Evolutionary conservation across 1,140 invertebrate species (phyloP).

Genomic region (Gonioctena quinquepunctata): DNA sequence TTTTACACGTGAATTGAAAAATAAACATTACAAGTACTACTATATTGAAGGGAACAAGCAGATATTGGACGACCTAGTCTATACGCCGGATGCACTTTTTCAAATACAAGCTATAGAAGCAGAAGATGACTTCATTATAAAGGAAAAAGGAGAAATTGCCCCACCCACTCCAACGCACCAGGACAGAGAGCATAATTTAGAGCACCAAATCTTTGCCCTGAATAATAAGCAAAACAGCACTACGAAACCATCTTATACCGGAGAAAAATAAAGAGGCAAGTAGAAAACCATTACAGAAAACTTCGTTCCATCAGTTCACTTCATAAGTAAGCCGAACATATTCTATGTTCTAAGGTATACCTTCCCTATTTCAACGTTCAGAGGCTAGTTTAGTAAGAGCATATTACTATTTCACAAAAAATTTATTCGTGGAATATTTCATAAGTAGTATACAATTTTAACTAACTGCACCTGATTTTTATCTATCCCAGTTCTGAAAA

Average conservation of each 20-base stretch:
- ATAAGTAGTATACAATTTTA: too few relatives aligned
- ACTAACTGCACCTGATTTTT: too few relatives aligned
- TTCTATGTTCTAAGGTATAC: too few relatives aligned
- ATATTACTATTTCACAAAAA: too few relatives aligned
- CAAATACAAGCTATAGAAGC: neutral
- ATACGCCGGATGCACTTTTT: neutral
- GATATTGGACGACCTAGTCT: neutral
- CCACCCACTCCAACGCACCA: neutral
- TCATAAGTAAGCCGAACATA: too few relatives aligned
- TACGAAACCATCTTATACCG: neutral
- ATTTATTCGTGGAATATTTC: too few relatives aligned
- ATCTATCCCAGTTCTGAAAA: too few relatives aligned
- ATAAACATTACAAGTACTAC: neutral
- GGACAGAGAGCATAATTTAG: neutral
- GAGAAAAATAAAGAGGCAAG: neutral
- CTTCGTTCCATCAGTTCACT: neutral
- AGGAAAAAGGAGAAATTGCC: too few relatives aligned
- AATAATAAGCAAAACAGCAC: neutral
- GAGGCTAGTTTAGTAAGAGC: too few relatives aligned
- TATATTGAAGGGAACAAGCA: neutral
- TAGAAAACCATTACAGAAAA: neutral
- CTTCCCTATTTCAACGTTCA: too few relatives aligned
- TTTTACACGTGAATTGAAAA: neutral
- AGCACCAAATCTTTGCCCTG: neutral
- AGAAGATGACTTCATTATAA: neutral